Conservation (phyloP, 2,888 invertebrate genomes). For the Branchipolynoe longqiensis region DNA sequence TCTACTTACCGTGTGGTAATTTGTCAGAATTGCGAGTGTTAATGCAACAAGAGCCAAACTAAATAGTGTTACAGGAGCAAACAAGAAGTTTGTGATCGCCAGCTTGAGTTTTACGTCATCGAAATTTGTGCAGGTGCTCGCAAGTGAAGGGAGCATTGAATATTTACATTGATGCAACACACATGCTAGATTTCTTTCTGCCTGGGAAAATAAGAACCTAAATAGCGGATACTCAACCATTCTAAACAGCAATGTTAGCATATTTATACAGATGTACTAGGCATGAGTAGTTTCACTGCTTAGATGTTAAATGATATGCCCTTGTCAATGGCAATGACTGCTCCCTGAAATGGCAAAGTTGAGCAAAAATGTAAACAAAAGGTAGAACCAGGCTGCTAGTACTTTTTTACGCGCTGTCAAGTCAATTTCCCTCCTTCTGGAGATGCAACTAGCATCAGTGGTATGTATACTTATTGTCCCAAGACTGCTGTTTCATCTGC, state of each 20-base stretch:
- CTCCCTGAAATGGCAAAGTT: conserved; percentile 3
- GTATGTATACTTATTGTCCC: conserved; percentile 3
- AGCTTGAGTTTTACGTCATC: conserved; percentile 21
- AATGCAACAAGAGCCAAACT: background rate
- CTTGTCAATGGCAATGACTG: background rate
- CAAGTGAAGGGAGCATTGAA: background rate
- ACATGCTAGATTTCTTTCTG: no score
- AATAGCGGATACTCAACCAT: no score
- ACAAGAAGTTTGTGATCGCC: background rate
- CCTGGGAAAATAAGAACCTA: no score
- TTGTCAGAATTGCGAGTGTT: conserved; percentile 3
- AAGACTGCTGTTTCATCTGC: no score
- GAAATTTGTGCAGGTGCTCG: conserved; percentile 12
- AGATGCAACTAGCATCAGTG: background rate
- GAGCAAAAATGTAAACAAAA: conserved; percentile 28
- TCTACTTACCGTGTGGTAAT: conserved; percentile 19
- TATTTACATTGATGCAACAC: no score
- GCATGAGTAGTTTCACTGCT: no score
- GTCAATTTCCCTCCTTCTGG: background rate
- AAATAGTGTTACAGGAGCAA: background rate
- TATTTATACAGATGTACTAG: no score
- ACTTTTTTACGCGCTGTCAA: conserved; percentile 12
- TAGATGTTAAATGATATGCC: no score
- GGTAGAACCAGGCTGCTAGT: background rate
- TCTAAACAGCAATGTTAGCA: no score